Conservation (phyloP, 2,888 invertebrate genomes). For the Leucoma salicis region DNA sequence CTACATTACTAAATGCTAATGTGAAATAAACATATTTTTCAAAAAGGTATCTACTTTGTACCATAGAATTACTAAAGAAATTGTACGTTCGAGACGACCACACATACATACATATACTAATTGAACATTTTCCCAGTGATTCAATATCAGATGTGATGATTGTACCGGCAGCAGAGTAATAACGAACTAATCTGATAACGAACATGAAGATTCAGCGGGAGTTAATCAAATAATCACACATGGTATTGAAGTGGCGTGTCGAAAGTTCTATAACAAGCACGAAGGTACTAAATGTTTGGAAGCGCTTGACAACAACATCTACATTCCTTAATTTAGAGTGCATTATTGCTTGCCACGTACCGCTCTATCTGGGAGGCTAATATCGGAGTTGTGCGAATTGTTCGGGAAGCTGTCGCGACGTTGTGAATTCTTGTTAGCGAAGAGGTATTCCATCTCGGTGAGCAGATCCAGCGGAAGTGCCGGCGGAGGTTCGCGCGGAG, state of each 20-base stretch:
- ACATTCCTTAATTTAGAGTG: constrained; percentile 21
- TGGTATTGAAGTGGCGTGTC: constrained; percentile 35
- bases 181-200: too few species aligned
- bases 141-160: too few species aligned
- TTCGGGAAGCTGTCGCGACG: constrained; percentile 61
- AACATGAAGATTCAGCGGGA: too few species aligned
- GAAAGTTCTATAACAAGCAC: constrained; percentile 41
- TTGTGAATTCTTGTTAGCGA: constrained; percentile 48
- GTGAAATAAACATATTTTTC: constrained; percentile 4
- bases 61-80: constrained; percentile 17
- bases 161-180: too few species aligned
- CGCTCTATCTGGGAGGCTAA: constrained; percentile 61
- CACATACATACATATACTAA: too few species aligned
- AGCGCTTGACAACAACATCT: constrained; percentile 37
- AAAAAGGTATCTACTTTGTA: constrained; percentile 26
- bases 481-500: constrained; percentile 48
- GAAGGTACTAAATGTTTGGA: neutral
- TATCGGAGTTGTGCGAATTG: constrained; percentile 48
- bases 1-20: constrained; percentile 5
- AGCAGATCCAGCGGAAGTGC: constrained; percentile 66
- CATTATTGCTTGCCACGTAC: constrained; percentile 48
- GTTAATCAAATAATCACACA: too few species aligned
- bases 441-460: constrained; percentile 71
- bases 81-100: constrained; percentile 23
- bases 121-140: too few species aligned